Conservation (phyloP, 2,888 invertebrate genomes). For the Byasa hedistus region DNA sequence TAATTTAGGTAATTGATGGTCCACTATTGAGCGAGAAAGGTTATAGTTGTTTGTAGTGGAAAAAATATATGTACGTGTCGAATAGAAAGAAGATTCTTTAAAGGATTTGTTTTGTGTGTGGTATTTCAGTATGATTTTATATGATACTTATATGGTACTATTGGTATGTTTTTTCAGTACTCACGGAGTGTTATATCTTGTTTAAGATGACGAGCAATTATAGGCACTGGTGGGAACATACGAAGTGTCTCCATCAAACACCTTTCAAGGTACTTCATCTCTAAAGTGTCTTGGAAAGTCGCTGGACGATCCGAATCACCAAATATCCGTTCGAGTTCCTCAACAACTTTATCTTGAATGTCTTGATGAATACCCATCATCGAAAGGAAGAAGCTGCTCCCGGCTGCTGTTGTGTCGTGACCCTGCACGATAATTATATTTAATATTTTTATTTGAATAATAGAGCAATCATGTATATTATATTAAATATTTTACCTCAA, state of each 20-base stretch:
- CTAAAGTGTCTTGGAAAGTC: conserved; percentile 89
- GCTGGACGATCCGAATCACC: conserved; percentile 87
- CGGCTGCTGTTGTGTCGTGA: conserved; percentile 90
- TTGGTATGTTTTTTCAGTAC: conserved; percentile 35
- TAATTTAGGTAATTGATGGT: too few species aligned
- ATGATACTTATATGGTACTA: background rate
- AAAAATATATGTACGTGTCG: too few species aligned
- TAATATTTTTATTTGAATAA: conserved; percentile 21
- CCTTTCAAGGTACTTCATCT: conserved; percentile 91
- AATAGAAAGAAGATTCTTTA: too few species aligned
- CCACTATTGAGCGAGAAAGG: too few species aligned
- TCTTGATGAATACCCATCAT: conserved; percentile 87
- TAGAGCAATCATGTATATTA: conserved; percentile 14
- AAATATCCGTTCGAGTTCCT: conserved; percentile 87
- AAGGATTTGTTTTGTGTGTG: too few species aligned
- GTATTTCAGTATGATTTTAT: too few species aligned
- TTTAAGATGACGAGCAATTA: conserved; percentile 86
- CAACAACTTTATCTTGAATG: conserved; percentile 85
- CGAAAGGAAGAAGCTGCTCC: conserved; percentile 89
- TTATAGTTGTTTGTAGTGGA: too few species aligned
- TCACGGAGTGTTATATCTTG: conserved; percentile 86
- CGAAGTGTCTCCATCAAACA: conserved; percentile 90
- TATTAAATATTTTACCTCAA: conserved; percentile 80
- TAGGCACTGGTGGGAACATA: conserved; percentile 89
- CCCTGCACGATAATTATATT: conserved; percentile 68